Conservation (phyloP, 2,888 invertebrate species). For the Abrostola triplasia region DNA sequence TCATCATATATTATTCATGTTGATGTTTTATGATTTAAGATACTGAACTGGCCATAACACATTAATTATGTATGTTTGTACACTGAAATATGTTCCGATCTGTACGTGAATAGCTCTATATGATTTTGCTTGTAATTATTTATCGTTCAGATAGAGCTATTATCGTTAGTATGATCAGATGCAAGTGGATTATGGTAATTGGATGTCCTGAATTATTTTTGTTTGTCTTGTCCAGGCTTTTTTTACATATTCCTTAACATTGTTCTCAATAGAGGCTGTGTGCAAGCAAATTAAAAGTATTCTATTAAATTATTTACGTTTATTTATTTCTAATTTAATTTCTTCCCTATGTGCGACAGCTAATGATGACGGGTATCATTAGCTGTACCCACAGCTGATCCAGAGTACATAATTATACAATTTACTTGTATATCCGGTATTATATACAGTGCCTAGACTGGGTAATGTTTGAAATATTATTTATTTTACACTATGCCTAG, state of each 20-base stretch:
- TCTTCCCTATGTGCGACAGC: too few relatives aligned
- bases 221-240: conserved; percentile 62
- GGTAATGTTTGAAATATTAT: too few relatives aligned
- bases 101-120: conserved; percentile 48
- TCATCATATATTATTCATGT: conserved; percentile 40
- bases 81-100: conserved; percentile 34
- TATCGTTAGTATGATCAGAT: conserved; percentile 44
- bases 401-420: too few relatives aligned
- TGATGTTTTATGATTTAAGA: conserved; percentile 52
- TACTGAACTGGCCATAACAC: conserved; percentile 53
- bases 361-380: too few relatives aligned
- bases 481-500: too few relatives aligned
- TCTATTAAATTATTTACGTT: conserved; percentile 70
- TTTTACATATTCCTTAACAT: conserved; percentile 69
- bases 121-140: conserved; percentile 54
- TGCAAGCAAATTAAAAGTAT: conserved; percentile 88
- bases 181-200: conserved; percentile 40
- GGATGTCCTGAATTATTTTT: conserved; percentile 51
- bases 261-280: conserved; percentile 87
- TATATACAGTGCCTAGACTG: too few relatives aligned
- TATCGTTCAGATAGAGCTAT: conserved; percentile 54
- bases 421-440: too few relatives aligned
- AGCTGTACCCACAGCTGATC: too few relatives aligned
- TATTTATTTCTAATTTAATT: conserved; percentile 45
- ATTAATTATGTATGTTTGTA: conserved; percentile 44